Conservation (phyloP, 2,888 invertebrate species). For the Dusona sp. region DNA sequence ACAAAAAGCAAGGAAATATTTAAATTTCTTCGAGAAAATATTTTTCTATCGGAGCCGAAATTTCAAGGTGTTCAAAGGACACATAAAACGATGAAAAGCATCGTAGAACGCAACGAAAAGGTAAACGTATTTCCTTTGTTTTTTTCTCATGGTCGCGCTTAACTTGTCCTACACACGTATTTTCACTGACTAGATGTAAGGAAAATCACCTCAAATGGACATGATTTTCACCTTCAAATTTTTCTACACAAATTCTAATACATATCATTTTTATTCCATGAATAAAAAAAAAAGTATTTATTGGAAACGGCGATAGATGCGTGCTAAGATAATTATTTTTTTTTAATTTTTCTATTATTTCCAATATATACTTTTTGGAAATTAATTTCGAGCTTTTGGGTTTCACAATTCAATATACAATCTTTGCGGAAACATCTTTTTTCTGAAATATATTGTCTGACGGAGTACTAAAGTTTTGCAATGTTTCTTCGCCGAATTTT, state of each 20-base stretch:
- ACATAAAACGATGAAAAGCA: constrained; percentile 12
- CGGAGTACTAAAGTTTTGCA: neutral
- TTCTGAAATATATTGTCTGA: neutral
- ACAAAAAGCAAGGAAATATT: neutral
- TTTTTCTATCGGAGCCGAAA: constrained; percentile 4
- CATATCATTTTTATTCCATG: neutral
- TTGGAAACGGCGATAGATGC: neutral
- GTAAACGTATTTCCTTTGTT: constrained; percentile 17
- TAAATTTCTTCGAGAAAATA: constrained; percentile 13
- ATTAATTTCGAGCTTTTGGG: neutral
- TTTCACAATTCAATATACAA: no score
- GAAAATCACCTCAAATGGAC: neutral
- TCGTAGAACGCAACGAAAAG: no score
- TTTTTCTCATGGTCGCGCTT: constrained; percentile 7
- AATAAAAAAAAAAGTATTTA: neutral
- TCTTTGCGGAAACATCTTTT: neutral
- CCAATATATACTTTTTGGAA: neutral
- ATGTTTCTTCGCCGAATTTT: neutral
- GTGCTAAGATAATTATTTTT: neutral
- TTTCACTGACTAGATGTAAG: neutral
- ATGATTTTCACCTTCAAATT: neutral
- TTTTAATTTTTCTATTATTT: neutral
- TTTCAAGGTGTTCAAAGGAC: constrained; percentile 12
- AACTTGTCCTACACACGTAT: constrained; percentile 3
- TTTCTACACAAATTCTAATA: neutral